Conservation (phyloP, 53 echinoderm and acorn worm genomes). For the Holothuria scabra region DNA sequence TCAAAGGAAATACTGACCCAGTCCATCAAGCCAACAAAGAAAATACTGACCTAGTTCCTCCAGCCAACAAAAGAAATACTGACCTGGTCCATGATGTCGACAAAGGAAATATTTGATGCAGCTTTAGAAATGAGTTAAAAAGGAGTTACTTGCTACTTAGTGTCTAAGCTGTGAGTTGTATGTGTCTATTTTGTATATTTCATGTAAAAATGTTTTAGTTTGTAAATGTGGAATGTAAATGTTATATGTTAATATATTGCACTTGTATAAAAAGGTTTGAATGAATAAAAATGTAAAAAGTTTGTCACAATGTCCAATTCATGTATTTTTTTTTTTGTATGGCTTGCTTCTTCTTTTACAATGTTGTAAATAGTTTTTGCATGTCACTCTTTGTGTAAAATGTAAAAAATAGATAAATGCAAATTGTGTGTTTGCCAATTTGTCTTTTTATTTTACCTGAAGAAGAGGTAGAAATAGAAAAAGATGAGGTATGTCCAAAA, state of each 20-base stretch:
- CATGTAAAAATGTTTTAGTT: no score
- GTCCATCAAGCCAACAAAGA: no score
- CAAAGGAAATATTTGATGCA: no score
- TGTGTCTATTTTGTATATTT: no score
- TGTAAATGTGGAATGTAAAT: slow-evolving; percentile 35
- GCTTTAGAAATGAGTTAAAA: no score
- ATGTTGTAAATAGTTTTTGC: slow-evolving; percentile 36
- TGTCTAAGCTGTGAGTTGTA: no score
- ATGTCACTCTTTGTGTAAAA: slow-evolving; percentile 18
- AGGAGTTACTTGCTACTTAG: no score
- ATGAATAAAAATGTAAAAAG: slow-evolving; percentile 35
- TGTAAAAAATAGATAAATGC: slow-evolving; percentile 42
- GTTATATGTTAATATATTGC: slow-evolving; percentile 40
- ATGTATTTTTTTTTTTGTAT: slow-evolving; percentile 32
- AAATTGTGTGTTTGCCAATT: background rate
- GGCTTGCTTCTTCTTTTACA: background rate
- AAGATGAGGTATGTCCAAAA: background rate
- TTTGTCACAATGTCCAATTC: slow-evolving; percentile 24
- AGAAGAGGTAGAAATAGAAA: slow-evolving; percentile 14
- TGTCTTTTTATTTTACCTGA: background rate
- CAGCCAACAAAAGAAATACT: no score
- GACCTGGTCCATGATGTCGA: no score
- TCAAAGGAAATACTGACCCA: no score
- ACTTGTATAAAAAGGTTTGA: slow-evolving; percentile 37
- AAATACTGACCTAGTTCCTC: no score